Evolutionary conservation across 2,797 vertebrate genomes (phyloP).

Genomic region (Champsocephalus gunnari): DNA sequence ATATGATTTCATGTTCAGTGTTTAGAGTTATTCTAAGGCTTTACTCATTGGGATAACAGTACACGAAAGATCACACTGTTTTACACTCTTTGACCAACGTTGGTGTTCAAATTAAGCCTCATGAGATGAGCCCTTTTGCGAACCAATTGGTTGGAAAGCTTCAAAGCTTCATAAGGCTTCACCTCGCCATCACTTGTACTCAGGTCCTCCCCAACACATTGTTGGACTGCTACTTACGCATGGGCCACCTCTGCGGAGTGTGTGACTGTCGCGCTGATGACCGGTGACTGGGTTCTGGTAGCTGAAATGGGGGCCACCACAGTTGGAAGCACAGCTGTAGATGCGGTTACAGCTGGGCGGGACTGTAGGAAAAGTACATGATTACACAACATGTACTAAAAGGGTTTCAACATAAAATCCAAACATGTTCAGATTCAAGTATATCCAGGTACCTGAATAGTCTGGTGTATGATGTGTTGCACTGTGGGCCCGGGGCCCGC

Average conservation of each 20-base stretch:
- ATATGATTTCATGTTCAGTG: no score
- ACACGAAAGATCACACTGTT: no score
- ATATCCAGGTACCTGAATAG: constrained; percentile 88
- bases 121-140: no score
- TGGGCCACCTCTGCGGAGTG: constrained; percentile 92
- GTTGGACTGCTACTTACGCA: constrained; percentile 82
- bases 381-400: constrained; percentile 11
- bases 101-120: no score
- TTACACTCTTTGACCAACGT: no score
- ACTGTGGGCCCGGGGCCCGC: constrained; percentile 88
- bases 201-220: background rate
- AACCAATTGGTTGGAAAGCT: no score
- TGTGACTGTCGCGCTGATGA: constrained; percentile 92
- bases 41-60: no score
- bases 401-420: background rate
- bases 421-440: background rate
- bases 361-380: constrained; percentile 80
- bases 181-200: background rate
- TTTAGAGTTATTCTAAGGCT: no score
- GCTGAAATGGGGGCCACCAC: constrained; percentile 96
- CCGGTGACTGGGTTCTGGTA: constrained; percentile 94
- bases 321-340: constrained; percentile 93
- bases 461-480: constrained; percentile 97
- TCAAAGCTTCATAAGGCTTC: no score
- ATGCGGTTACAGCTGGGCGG: constrained; percentile 92